Percentiles rank a stretch among this genome's conserved stretches.
These are phyloP conservation scores for Pollicipes pollicipes DNA, from an alignment of 1,140 invertebrate genomes.

Conservation along the genomic window DNA sequence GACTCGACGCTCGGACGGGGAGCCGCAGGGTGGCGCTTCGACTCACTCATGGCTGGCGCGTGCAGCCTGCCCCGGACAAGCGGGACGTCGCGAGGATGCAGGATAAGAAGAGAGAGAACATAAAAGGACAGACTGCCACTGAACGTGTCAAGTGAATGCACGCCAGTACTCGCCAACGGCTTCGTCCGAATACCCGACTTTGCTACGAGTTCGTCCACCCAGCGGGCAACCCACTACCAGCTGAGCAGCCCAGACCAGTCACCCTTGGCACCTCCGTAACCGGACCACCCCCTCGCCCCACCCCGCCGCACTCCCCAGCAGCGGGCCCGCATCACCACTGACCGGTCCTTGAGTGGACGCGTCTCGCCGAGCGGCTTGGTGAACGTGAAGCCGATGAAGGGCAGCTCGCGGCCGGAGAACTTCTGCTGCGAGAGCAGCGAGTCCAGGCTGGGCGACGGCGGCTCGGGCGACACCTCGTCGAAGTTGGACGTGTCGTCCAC, in stretches of 20 bases:
- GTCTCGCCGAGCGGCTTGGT: slow-evolving; percentile 21
- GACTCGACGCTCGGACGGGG: no score
- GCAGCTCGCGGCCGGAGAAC: slow-evolving; percentile 53
- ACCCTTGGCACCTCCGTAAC: neutral
- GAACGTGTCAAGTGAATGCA: no score
- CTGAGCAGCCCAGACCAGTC: neutral
- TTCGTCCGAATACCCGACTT: no score
- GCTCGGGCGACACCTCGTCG: slow-evolving; percentile 40
- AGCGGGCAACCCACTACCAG: no score
- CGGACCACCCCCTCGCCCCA: neutral
- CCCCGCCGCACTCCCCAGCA: no score
- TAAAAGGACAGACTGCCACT: neutral
- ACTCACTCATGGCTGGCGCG: no score
- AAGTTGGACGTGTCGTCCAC: slow-evolving; percentile 71
- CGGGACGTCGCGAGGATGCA: no score
- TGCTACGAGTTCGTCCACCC: no score
- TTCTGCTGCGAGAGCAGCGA: slow-evolving; percentile 34
- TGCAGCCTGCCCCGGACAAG: no score
- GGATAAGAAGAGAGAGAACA: no score
- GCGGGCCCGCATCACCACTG: neutral
- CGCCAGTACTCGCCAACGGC: no score
- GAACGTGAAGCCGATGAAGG: slow-evolving; percentile 56
- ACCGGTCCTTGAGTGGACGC: neutral
- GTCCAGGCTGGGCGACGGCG: slow-evolving; percentile 16
- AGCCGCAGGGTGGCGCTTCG: no score